Conservation (phyloP, 1,140 invertebrate species). For the Leptopilina clavipes region DNA sequence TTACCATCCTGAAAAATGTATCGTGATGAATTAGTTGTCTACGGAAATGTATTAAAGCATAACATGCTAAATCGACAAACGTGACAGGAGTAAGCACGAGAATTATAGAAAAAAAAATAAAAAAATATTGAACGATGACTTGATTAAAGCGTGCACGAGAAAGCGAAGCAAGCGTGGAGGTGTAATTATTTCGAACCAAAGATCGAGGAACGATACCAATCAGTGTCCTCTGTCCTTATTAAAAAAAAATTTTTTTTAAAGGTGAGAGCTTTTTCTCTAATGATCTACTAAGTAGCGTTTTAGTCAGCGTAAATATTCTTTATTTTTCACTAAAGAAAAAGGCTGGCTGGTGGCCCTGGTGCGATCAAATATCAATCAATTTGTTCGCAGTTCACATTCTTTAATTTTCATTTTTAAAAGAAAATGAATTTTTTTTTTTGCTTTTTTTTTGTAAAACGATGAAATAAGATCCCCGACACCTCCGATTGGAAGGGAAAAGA, state of each 20-base stretch:
- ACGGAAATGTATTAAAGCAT: neutral
- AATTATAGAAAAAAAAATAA: neutral
- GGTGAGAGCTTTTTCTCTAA: neutral
- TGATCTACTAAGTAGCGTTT: neutral
- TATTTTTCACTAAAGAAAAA: conserved; percentile 22
- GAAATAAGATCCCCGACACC: conserved; percentile 34
- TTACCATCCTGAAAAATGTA: neutral
- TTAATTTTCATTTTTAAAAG: conserved; percentile 4
- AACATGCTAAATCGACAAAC: conserved; percentile 19
- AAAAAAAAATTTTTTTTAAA: conserved; percentile 21
- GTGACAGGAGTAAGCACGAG: conserved; percentile 18
- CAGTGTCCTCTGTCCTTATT: conserved; percentile 32
- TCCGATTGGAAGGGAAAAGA: conserved; percentile 32
- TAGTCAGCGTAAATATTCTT: neutral
- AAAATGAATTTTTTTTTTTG: neutral
- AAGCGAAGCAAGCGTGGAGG: conserved; percentile 38
- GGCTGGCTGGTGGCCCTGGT: conserved; percentile 62
- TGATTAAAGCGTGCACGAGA: conserved; percentile 37
- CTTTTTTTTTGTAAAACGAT: neutral
- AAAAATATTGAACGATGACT: conserved; percentile 33
- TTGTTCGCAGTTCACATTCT: conserved; percentile 47
- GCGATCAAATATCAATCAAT: conserved; percentile 35
- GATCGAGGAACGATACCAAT: conserved; percentile 40
- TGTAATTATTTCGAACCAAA: conserved; percentile 39
- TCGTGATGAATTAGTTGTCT: conserved; percentile 1